Conservation (phyloP, 2,113 vertebrate species). For the Cyphomyrus discorhynchus region DNA sequence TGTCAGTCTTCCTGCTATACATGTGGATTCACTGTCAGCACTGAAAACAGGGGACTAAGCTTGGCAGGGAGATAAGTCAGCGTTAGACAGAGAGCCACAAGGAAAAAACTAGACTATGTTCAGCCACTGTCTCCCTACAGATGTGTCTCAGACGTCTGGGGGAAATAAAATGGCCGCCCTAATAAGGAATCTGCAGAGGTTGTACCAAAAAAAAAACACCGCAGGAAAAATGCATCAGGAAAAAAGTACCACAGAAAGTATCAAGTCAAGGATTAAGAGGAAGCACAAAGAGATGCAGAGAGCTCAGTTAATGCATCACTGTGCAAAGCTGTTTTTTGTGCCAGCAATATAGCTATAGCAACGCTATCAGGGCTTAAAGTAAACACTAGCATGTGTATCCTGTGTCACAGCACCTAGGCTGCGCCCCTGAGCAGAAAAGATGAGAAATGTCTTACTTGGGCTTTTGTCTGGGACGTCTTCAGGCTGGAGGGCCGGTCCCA, state of each 20-base stretch:
- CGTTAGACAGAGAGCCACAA: neutral
- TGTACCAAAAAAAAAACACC: neutral
- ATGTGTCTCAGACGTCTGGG: neutral
- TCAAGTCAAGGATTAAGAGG: neutral
- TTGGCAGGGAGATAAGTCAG: neutral
- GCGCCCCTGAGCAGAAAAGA: neutral
- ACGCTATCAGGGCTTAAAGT: neutral
- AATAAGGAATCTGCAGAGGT: neutral
- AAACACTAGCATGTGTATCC: neutral
- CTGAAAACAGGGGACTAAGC: neutral
- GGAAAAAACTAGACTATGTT: neutral
- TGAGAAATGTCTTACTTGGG: slow-evolving; percentile 45
- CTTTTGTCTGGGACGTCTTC: slow-evolving; percentile 22
- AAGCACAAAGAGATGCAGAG: neutral
- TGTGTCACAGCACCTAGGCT: neutral
- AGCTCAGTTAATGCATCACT: neutral
- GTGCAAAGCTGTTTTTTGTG: neutral
- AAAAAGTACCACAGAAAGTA: neutral
- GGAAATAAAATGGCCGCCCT: neutral
- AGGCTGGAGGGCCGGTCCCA: slow-evolving; percentile 50
- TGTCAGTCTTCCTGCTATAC: neutral
- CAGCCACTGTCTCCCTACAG: neutral
- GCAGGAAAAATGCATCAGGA: neutral
- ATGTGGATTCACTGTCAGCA: neutral
- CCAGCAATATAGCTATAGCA: neutral